Evolutionary conservation across 2,888 invertebrate species (phyloP).

Genomic region (Orthosia cruda): DNA sequence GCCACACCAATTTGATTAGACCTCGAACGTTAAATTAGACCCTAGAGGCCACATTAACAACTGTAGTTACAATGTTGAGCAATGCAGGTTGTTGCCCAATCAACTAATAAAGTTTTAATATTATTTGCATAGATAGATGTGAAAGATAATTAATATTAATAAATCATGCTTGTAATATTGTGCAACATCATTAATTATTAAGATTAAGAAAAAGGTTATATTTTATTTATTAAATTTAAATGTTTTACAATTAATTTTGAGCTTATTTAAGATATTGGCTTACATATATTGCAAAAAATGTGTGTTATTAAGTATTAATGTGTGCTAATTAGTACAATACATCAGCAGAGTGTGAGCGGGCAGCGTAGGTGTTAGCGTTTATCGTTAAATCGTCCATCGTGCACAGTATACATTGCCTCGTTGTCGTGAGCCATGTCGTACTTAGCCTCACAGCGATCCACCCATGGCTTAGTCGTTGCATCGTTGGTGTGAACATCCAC

Average conservation of each 20-base stretch:
- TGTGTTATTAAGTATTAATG: not conserved
- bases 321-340: conserved; percentile 32
- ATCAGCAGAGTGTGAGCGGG: conserved; percentile 78
- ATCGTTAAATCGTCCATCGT: conserved; percentile 78
- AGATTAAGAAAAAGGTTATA: not conserved
- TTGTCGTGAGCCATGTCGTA: conserved; percentile 87
- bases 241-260: not conserved
- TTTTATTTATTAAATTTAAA: conserved; percentile 1
- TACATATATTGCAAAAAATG: conserved; percentile 10
- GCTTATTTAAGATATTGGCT: conserved; percentile 6
- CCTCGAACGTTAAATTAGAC: conserved; percentile 57
- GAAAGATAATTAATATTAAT: conserved; percentile 23
- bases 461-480: conserved; percentile 89
- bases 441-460: conserved; percentile 86
- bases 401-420: conserved; percentile 84
- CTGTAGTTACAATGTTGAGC: conserved; percentile 48
- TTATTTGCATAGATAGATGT: conserved; percentile 29
- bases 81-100: conserved; percentile 59
- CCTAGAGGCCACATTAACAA: conserved; percentile 53
- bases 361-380: conserved; percentile 79
- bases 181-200: conserved; percentile 27
- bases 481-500: conserved; percentile 86
- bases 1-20: conserved; percentile 61
- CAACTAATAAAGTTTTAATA: conserved; percentile 34
- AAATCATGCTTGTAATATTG: conserved; percentile 45